Base-by-base conservation (phyloP, 2,797 vertebrate species). In the Alauda arvensis region DNA sequence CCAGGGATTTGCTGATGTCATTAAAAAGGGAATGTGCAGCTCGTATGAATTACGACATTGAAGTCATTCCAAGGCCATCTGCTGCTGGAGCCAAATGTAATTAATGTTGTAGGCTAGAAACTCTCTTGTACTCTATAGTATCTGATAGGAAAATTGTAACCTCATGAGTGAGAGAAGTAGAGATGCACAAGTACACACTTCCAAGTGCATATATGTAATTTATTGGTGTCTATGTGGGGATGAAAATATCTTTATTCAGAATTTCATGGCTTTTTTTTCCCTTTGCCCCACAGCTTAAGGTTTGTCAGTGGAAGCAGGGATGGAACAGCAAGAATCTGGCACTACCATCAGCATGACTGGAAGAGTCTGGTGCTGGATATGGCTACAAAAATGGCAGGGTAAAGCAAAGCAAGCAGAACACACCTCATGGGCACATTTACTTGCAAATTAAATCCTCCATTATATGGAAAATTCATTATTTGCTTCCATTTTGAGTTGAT, bases 281-380 rank as follows among this genome's bases (percentile, higher is more conserved):
- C 5, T n/a, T 49, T 11, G 15, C 14, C 55, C 77, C 68, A 18
- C 77, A 97, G 97, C 66, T 96, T 99, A 91, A 97, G 98, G 94
- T 99, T 99, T 96, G 99, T 99, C 95, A 99, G 99, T 59, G 99
- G 99, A 89, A 99, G 99, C 97, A 98, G 99, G 77, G 99, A 99
- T 61, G 99, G 99, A 88, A 99, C 98, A n/a, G 99, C 98, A 72
- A 98, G 98, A 92, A 97, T 99, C 85, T 99, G 99, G 99, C 98
- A 98, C 37, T 99, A 98, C 95, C 98, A 99, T 93, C 98, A 99
- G 87, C 99, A 99, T 51, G 99, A 99, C 19, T 99, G 99, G 99
- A 99, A 98, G 95, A 98, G 97, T 83, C 76, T 98, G 45, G 94
- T 98, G 69, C 96, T 99, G 92, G 99, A 99, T 95, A 99, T 99